Base-by-base conservation (phyloP, 2,888 invertebrate genomes). In the Drosophila siamana region DNA sequence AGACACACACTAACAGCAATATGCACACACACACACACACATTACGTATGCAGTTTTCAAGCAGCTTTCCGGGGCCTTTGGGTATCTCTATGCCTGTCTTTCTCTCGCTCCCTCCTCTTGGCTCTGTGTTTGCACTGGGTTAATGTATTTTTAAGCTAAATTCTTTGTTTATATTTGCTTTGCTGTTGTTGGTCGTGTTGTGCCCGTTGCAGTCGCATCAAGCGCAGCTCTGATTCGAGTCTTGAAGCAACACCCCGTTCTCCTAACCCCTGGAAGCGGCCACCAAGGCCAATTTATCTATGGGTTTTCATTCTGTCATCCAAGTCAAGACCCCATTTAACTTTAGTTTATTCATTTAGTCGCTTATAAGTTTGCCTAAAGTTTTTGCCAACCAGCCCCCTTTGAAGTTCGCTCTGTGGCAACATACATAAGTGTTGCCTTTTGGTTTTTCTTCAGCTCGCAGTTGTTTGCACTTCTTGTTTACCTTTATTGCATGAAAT, bases 81-180 rank as follows among this genome's bases (percentile, higher is more conserved):
- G 11, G n/a, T 22, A 47, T 40, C 55, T 28, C 15, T 54, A 33
- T 28, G 44, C 36, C 62, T 43, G 28, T 44, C 28, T 9, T 28
- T 28, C 44, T 15, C 9, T 9, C 61, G 33, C 46, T 36, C 16
- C 13, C n/a, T 36, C 19, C 33, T 28, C 43, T 15, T 16, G 16
- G 36, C 2, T 57, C 19, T 47, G 44, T 67, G 52, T 70, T 60
- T 76, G 74, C 66, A 71, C 56, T 74, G 78, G 83, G 74, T 86
- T 85, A 88, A 85, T 85, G 88, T 85, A 86, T 86, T 86, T 86
- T 86, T 86, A 86, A 86, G 88, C 85, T 88, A 88, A 86, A 86
- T 78, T 88, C 85, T 83, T 80, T 86, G 85, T 86, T 86, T 86
- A 80, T 88, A 88, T 85, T 86, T 88, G 78, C 73, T 64, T 70